Evolutionary conservation across 2,888 invertebrate genomes (phyloP).

Genomic region (Hartigia nigra): DNA sequence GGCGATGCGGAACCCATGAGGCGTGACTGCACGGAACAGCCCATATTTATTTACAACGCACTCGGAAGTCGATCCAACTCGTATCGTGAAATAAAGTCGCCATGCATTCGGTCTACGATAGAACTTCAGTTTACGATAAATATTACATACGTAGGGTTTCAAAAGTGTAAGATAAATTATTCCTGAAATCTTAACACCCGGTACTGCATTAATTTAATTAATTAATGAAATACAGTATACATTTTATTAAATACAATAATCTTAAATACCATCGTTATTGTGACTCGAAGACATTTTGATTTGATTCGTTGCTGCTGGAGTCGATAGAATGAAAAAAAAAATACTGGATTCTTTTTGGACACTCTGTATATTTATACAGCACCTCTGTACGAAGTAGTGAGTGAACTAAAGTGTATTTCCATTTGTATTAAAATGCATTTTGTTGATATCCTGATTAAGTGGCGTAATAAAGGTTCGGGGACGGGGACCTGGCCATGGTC

Average conservation of each 20-base stretch:
- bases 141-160: background rate
- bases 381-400: background rate
- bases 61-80: background rate
- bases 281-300: background rate
- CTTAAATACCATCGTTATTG: background rate
- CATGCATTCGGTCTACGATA: background rate
- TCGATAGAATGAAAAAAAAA: background rate
- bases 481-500: conserved; percentile 36
- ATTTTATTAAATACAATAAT: background rate
- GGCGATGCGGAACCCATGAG: conserved; percentile 29
- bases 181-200: background rate
- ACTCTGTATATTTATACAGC: background rate
- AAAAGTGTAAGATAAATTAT: background rate
- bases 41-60: conserved; percentile 38
- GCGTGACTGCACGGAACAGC: conserved; percentile 41
- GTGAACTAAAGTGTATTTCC: conserved; percentile 5
- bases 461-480: conserved; percentile 33
- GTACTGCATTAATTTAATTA: background rate
- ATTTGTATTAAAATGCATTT: conserved; percentile 20
- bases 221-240: background rate
- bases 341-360: background rate
- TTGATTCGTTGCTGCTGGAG: background rate
- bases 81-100: background rate
- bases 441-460: conserved; percentile 26
- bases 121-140: background rate